These are phyloP conservation scores for Malacosoma neustria DNA, from an alignment of 2,888 invertebrate genomes.

Conservation along the genomic window DNA sequence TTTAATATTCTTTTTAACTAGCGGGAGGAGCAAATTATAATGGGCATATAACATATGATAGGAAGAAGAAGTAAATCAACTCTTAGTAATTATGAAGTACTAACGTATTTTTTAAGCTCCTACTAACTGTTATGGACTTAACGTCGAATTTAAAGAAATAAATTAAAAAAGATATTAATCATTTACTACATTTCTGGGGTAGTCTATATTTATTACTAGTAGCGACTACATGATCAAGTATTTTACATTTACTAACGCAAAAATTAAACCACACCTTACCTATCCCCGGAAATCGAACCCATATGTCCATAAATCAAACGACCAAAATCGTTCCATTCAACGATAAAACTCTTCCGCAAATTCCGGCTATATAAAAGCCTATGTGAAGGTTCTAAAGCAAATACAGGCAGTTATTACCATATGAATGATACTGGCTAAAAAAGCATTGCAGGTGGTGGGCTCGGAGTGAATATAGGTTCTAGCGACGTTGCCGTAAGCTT, in stretches of 20 bases:
- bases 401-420: slow-evolving; percentile 54
- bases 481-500: slow-evolving; percentile 18
- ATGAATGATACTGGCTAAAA: slow-evolving; percentile 61
- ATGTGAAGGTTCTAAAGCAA: slow-evolving; percentile 18
- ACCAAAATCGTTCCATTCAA: slow-evolving; percentile 6
- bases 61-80: too few relatives aligned
- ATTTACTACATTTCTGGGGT: too few relatives aligned
- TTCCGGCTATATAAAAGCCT: slow-evolving; percentile 2
- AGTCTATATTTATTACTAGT: too few relatives aligned
- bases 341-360: slow-evolving; percentile 7
- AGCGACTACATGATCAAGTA: too few relatives aligned
- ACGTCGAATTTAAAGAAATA: too few relatives aligned
- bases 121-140: too few relatives aligned
- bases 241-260: background rate
- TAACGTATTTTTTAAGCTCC: too few relatives aligned
- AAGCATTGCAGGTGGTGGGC: slow-evolving; percentile 50
- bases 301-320: slow-evolving; percentile 5
- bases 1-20: too few relatives aligned
- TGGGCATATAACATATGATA: too few relatives aligned
- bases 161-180: too few relatives aligned
- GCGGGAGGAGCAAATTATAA: too few relatives aligned
- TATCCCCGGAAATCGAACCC: background rate
- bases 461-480: slow-evolving; percentile 51
- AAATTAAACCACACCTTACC: background rate
- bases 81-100: too few relatives aligned